Base-by-base conservation (phyloP, 2,888 invertebrate genomes). In the Chelonus formosanus region DNA sequence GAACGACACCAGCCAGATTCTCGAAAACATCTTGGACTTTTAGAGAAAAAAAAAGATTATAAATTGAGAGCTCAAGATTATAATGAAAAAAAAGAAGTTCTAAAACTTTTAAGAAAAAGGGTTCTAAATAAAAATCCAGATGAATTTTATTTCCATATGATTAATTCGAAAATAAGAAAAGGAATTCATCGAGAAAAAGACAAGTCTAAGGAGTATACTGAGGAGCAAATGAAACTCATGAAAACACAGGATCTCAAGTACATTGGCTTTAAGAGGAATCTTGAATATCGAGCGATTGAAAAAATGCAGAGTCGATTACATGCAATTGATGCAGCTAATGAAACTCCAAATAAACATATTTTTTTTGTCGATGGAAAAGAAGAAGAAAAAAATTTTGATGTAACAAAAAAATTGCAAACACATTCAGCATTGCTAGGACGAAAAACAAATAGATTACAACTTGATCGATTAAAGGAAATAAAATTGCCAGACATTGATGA, bases 121-220 rank as follows among this genome's bases (percentile, higher is more conserved):
- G 97, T 96, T 0, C 85, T 95, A 32, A 93, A 97, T 80, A 94
- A 92, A 82, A 99, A 99, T 86, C 97, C 97, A 0, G 98, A 99
- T 90, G 99, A 99, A 84, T 99, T 98, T 85, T 95, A 98, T 84
- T 96, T 95, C 86, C 97, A 97, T 80, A 98, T 98, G 98, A 90
- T 96, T 65, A 96, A 95, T 82, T 93, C 96, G 0, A 90, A 91
- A 83, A 85, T 92, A 0, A 84, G 87, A 70, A 86, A 86, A 72
- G 88, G 87, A 0, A 71, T 80, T 76, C 90, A 90, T 80, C 91
- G 93, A 75, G 85, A 90, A 45, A 87, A 87, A 70, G 85, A 87
- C 34, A 90, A 92, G 68, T 87, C 89, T 43, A 90, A 91, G 52
- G 92, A 94, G 75, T 91, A 94, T 73, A 91, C 92, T 2, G 89